These are phyloP conservation scores for Himantopus leucocephalus DNA, from an alignment of 2,113 vertebrate genomes.

Conservation along the genomic window DNA sequence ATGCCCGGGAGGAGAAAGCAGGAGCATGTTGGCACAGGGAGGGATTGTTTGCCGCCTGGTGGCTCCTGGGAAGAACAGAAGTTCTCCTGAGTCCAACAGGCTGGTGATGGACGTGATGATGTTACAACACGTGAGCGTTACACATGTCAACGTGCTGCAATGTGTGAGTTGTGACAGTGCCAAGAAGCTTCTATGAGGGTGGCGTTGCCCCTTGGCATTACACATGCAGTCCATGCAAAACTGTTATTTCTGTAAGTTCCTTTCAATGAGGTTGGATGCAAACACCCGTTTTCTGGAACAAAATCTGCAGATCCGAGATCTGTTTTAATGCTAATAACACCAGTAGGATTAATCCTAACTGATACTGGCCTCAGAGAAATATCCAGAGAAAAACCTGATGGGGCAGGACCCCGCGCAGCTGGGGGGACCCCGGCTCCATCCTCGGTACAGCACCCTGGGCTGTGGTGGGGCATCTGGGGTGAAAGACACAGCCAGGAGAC, in stretches of 20 bases:
- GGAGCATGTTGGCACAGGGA: rapidly evolving
- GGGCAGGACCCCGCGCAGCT: background rate
- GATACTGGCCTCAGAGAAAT: background rate
- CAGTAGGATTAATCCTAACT: background rate
- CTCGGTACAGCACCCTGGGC: rapidly evolving
- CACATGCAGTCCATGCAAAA: background rate
- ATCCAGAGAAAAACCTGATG: background rate
- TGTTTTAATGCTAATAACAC: background rate
- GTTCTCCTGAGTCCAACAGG: background rate
- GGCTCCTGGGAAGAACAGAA: background rate
- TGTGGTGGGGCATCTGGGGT: background rate
- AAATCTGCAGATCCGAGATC: background rate
- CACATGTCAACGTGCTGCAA: rapidly evolving
- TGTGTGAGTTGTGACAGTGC: rapidly evolving
- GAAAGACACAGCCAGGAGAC: background rate
- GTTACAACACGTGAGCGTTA: rapidly evolving
- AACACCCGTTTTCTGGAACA: background rate
- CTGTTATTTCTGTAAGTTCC: background rate
- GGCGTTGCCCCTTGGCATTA: background rate
- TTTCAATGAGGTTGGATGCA: background rate
- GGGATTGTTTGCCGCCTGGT: rapidly evolving
- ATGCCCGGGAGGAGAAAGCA: background rate
- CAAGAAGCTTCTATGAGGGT: background rate
- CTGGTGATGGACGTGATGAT: background rate
- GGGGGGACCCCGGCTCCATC: too few relatives aligned